These are phyloP conservation scores for Mastomys coucha DNA, from an alignment of 2,113 vertebrate genomes.

Conservation along the genomic window DNA sequence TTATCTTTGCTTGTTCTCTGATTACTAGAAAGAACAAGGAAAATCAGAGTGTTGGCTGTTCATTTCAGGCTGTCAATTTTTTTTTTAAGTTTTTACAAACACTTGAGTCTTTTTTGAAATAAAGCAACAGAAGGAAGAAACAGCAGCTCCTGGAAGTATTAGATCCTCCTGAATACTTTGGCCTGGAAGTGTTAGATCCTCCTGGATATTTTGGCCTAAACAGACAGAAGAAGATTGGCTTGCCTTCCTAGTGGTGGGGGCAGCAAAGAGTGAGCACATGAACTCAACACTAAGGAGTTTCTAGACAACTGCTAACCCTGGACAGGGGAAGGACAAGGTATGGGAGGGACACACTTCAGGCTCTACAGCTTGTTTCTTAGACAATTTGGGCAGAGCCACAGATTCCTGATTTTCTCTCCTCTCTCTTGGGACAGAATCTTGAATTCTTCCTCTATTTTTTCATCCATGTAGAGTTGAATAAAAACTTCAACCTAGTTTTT, in stretches of 20 bases:
- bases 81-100: neutral
- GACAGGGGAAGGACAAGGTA: neutral
- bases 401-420: neutral
- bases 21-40: neutral
- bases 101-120: neutral
- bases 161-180: neutral
- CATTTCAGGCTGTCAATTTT: neutral
- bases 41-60: neutral
- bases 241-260: accelerated
- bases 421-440: neutral
- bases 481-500: neutral
- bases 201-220: neutral
- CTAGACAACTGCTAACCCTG: neutral
- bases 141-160: neutral
- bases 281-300: accelerated
- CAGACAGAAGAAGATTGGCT: neutral
- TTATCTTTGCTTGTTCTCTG: neutral
- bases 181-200: neutral
- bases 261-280: neutral
- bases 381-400: neutral
- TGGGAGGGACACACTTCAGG: neutral
- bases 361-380: neutral
- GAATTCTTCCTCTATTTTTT: neutral
- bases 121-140: neutral
- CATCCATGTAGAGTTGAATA: neutral